phyloP scores from a whole-genome alignment of 1,140 invertebrate genomes.

The Achroia grisella region DNA sequence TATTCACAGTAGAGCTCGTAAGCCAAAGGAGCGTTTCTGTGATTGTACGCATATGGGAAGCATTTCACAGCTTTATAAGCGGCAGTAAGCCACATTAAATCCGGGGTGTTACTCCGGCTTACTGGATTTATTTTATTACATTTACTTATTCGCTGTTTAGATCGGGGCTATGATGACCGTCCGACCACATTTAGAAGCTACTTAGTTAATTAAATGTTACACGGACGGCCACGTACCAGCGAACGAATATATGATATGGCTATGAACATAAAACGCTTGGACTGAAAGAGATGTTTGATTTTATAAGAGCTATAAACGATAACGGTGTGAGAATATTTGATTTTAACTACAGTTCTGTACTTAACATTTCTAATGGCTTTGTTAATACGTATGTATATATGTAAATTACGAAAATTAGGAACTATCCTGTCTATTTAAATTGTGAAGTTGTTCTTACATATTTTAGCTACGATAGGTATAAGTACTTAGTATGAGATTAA shows the following conservation, averaged over 20 bases:
- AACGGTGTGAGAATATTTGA: too few species aligned
- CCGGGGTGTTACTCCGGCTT: conserved; percentile 33
- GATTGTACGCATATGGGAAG: conserved; percentile 25
- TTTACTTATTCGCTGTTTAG: conserved; percentile 43
- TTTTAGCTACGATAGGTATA: too few species aligned
- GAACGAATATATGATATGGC: neutral
- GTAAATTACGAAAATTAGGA: too few species aligned
- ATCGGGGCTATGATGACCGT: conserved; percentile 30
- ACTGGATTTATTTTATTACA: conserved; percentile 56
- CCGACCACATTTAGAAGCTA: conserved; percentile 22
- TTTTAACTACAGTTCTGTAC: too few species aligned
- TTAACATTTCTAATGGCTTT: too few species aligned
- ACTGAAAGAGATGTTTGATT: too few species aligned
- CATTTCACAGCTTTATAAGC: conserved; percentile 43
- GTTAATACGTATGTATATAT: too few species aligned
- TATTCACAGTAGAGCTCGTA: too few species aligned
- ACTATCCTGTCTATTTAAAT: too few species aligned
- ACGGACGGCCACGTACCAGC: conserved; percentile 8
- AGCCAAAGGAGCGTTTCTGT: neutral
- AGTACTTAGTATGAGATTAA: too few species aligned
- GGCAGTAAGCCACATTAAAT: conserved; percentile 42
- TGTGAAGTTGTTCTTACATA: too few species aligned
- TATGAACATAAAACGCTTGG: neutral
- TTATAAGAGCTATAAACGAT: too few species aligned
- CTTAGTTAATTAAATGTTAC: conserved; percentile 41